A percentile compares a stretch with the other conserved stretches of the same genome.
These are phyloP conservation scores for Epinephelus fuscoguttatus DNA, from an alignment of 2,113 vertebrate genomes.

Conservation along the genomic window DNA sequence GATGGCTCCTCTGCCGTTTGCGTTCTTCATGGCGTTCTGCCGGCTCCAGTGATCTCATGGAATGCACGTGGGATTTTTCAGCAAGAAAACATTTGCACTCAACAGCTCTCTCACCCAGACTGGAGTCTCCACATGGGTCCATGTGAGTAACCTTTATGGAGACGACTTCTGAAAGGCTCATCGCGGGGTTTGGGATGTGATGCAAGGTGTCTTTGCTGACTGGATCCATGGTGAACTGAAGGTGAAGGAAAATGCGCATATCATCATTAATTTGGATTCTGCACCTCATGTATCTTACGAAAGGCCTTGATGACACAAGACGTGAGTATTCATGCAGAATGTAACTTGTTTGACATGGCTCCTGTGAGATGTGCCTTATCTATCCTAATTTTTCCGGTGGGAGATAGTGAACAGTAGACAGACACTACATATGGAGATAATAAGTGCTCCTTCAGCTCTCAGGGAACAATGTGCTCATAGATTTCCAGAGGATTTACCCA, in stretches of 20 bases:
- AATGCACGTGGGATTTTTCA: slow-evolving; percentile 51
- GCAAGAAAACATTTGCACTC: slow-evolving; percentile 41
- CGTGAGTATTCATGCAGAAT: slow-evolving; percentile 55
- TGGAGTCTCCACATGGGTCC: slow-evolving; percentile 13
- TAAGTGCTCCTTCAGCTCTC: slow-evolving; percentile 42
- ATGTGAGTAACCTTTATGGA: slow-evolving; percentile 26
- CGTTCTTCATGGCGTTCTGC: slow-evolving; percentile 55
- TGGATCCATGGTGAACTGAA: slow-evolving; percentile 38
- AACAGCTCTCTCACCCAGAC: slow-evolving; percentile 1
- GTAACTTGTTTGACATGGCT: neutral
- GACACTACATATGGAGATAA: slow-evolving; percentile 56
- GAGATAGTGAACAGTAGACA: neutral
- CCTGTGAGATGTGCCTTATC: neutral
- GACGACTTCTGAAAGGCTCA: neutral
- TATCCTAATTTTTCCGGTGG: neutral
- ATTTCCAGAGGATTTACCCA: slow-evolving; percentile 37
- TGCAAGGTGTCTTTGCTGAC: slow-evolving; percentile 10
- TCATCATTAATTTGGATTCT: slow-evolving; percentile 64
- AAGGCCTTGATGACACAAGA: slow-evolving; percentile 26
- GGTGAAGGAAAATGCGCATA: slow-evolving; percentile 66
- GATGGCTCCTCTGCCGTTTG: slow-evolving; percentile 58
- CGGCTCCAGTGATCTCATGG: slow-evolving; percentile 58
- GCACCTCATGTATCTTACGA: slow-evolving; percentile 50
- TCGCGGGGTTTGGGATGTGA: slow-evolving; percentile 36
- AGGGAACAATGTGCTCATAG: slow-evolving; percentile 45